Percentiles rank a stretch among this genome's conserved stretches.
Conservation (phyloP, 92 coral and sea anemone species). For the Galaxea fascicularis region DNA sequence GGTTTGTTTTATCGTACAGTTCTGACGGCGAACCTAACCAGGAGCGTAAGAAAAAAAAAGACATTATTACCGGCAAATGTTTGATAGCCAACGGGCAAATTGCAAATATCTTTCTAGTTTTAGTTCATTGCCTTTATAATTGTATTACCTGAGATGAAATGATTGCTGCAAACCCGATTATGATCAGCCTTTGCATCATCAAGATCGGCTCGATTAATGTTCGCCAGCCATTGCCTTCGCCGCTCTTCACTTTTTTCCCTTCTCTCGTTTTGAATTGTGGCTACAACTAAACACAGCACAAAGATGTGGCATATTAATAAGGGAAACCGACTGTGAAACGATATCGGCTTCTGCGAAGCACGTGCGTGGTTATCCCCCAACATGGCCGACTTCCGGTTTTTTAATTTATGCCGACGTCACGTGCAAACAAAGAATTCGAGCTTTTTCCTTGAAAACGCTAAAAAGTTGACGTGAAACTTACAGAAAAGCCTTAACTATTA, state of each 20-base stretch:
- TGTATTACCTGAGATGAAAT: constrained; percentile 70
- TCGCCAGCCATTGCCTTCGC: constrained; percentile 47
- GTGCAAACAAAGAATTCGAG: constrained; percentile 31
- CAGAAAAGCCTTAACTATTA: too few relatives aligned
- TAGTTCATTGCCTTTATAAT: constrained; percentile 5
- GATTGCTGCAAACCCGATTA: constrained; percentile 67
- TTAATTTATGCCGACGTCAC: constrained; percentile 36
- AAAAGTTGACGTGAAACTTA: too few relatives aligned
- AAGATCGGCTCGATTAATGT: constrained; percentile 54
- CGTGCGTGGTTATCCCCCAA: constrained; percentile 31
- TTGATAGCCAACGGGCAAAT: constrained; percentile 8
- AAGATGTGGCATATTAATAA: constrained; percentile 40
- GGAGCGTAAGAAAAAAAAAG: constrained; percentile 6
- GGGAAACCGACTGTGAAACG: not conserved
- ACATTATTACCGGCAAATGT: constrained; percentile 19
- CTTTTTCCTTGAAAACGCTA: too few relatives aligned
- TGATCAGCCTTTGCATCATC: constrained; percentile 58
- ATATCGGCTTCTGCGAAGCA: constrained; percentile 5
- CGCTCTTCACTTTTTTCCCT: constrained; percentile 44
- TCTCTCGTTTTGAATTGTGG: constrained; percentile 46
- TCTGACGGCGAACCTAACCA: not conserved
- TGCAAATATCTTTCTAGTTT: constrained; percentile 1
- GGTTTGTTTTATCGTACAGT: constrained; percentile 13
- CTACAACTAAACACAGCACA: constrained; percentile 56
- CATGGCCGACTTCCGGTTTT: constrained; percentile 36